These are phyloP conservation scores for Biston stratarius DNA, from an alignment of 2,888 invertebrate genomes.

Conservation along the genomic window DNA sequence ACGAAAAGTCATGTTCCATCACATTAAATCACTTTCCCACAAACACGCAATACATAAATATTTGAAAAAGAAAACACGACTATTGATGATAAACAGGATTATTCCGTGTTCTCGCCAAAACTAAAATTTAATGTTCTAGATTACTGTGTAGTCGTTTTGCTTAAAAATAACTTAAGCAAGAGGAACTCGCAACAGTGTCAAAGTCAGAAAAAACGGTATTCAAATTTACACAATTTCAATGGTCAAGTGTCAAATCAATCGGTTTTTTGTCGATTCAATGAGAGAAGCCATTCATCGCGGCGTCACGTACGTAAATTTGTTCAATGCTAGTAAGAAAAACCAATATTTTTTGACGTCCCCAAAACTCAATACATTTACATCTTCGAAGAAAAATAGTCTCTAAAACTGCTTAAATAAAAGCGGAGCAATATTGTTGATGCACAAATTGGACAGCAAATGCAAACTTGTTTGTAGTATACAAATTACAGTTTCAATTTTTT, in stretches of 20 bases:
- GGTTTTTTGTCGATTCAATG: conserved; percentile 60
- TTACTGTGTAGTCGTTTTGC: too few species aligned
- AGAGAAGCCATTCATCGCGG: conserved; percentile 56
- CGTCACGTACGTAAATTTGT: conserved; percentile 67
- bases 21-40: too few species aligned
- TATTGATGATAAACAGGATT: too few species aligned
- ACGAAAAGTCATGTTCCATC: too few species aligned
- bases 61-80: too few species aligned
- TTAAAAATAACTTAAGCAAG: conserved; percentile 7
- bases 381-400: conserved; percentile 26
- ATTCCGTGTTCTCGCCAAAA: too few species aligned
- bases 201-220: conserved; percentile 52
- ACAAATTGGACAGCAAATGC: conserved; percentile 19
- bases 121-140: too few species aligned
- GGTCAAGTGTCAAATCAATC: conserved; percentile 60
- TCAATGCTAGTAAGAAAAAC: conserved; percentile 45
- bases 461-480: conserved; percentile 13
- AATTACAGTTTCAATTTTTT: conserved; percentile 17
- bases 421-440: conserved; percentile 12
- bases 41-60: too few species aligned
- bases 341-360: conserved; percentile 26
- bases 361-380: conserved; percentile 22
- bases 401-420: conserved; percentile 34
- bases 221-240: conserved; percentile 49
- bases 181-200: conserved; percentile 49